Percentiles rank a stretch among this genome's conserved stretches.
These are phyloP conservation scores for Diadema setosum DNA, from an alignment of 35 echinoderm and acorn worm species.

Conservation along the genomic window DNA sequence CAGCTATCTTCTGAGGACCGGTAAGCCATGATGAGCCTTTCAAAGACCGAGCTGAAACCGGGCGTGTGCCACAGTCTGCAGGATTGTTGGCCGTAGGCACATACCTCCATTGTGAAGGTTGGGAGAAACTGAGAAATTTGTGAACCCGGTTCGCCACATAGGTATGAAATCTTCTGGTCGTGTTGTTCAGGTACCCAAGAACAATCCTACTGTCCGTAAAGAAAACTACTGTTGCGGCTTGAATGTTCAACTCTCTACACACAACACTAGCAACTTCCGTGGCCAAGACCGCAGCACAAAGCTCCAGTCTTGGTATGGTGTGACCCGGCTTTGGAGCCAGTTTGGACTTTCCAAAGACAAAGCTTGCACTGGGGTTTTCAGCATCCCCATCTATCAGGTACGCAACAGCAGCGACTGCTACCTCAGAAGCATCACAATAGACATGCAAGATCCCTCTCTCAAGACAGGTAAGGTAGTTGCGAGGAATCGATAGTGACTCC, in stretches of 20 bases:
- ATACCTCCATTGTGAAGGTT: neutral
- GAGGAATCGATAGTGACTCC: neutral
- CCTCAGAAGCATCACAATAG: slow-evolving; percentile 32
- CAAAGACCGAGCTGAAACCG: too few relatives aligned
- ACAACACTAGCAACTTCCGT: slow-evolving; percentile 4
- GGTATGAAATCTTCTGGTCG: slow-evolving; percentile 4
- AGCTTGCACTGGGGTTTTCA: neutral
- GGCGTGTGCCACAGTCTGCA: too few relatives aligned
- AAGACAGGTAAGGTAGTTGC: neutral
- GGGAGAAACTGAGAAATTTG: neutral
- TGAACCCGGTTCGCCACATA: slow-evolving; percentile 22
- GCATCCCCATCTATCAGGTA: neutral
- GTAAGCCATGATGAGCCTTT: too few relatives aligned
- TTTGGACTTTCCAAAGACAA: slow-evolving; percentile 46
- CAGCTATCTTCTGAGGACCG: too few relatives aligned
- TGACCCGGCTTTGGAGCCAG: slow-evolving; percentile 26
- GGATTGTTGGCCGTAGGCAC: too few relatives aligned
- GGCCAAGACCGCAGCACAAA: slow-evolving; percentile 61
- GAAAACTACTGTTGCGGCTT: neutral
- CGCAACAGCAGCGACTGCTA: slow-evolving; percentile 41
- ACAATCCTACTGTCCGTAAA: slow-evolving; percentile 18
- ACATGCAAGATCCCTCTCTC: neutral
- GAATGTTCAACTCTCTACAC: neutral
- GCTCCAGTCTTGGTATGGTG: slow-evolving; percentile 49
- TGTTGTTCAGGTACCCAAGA: slow-evolving; percentile 19